Evolutionary conservation across 2,888 invertebrate species (phyloP).

Genomic region (Ryuthela nishihirai): DNA sequence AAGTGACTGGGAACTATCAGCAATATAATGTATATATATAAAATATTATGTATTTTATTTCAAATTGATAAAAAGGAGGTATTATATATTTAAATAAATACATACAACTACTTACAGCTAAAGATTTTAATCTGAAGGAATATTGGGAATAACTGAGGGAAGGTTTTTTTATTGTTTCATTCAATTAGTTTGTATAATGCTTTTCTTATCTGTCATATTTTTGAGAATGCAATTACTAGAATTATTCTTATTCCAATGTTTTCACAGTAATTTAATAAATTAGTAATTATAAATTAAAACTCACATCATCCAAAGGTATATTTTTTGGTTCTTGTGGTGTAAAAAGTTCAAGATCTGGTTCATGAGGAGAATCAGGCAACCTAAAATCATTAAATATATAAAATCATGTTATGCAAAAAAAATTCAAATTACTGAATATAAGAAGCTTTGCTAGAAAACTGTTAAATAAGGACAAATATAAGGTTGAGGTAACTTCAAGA

Average conservation of each 20-base stretch:
- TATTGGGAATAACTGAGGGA: too few relatives aligned
- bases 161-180: too few relatives aligned
- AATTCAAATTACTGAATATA: neutral
- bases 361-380: slow-evolving; percentile 80
- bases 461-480: too few relatives aligned
- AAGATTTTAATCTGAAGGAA: too few relatives aligned
- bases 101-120: neutral
- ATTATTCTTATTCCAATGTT: neutral
- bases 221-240: too few relatives aligned
- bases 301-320: slow-evolving; percentile 82
- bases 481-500: too few relatives aligned
- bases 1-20: too few relatives aligned
- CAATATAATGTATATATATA: too few relatives aligned
- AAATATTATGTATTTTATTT: neutral
- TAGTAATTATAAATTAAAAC: neutral
- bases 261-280: neutral
- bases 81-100: neutral
- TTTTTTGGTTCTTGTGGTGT: slow-evolving; percentile 69
- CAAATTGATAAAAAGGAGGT: neutral
- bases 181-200: too few relatives aligned
- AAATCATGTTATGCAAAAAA: neutral
- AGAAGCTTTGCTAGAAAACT: neutral
- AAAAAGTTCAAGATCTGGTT: slow-evolving; percentile 80
- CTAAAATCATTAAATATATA: slow-evolving; percentile 46
- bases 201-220: too few relatives aligned